Percentiles rank a stretch among this genome's conserved stretches.
These are phyloP conservation scores for Plecotus auritus DNA, from an alignment of 2,113 vertebrate species.

Conservation along the genomic window DNA sequence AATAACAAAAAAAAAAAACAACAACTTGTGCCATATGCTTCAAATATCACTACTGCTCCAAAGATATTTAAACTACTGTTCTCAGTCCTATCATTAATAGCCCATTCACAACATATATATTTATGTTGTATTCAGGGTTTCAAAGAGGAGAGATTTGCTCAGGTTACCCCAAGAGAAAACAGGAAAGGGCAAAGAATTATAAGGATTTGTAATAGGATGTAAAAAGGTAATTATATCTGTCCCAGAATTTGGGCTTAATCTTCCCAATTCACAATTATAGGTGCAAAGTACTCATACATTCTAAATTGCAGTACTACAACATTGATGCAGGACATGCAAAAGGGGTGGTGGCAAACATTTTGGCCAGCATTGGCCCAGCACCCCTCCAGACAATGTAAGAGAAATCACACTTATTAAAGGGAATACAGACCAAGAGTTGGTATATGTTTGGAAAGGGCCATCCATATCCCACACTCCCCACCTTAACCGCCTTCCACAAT, in stretches of 20 bases:
- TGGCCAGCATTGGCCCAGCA: not conserved
- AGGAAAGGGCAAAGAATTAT: not conserved
- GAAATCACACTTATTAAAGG: not conserved
- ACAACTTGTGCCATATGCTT: slow-evolving; percentile 66
- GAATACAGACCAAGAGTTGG: not conserved
- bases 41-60: slow-evolving; percentile 51
- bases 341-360: not conserved
- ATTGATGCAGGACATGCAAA: not conserved
- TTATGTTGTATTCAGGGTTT: not conserved
- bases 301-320: not conserved
- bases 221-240: not conserved
- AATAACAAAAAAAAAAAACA: slow-evolving; percentile 65
- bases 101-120: not conserved
- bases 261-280: not conserved
- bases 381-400: not conserved
- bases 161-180: not conserved
- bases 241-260: not conserved
- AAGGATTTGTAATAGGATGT: not conserved
- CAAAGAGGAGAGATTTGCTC: not conserved
- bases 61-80: slow-evolving; percentile 42
- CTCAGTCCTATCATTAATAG: slow-evolving; percentile 37
- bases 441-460: not conserved
- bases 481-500: not conserved
- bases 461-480: rapidly evolving
- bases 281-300: not conserved